phyloP scores from a whole-genome alignment of 1,140 invertebrate species.

The Drosophila kikkawai region DNA sequence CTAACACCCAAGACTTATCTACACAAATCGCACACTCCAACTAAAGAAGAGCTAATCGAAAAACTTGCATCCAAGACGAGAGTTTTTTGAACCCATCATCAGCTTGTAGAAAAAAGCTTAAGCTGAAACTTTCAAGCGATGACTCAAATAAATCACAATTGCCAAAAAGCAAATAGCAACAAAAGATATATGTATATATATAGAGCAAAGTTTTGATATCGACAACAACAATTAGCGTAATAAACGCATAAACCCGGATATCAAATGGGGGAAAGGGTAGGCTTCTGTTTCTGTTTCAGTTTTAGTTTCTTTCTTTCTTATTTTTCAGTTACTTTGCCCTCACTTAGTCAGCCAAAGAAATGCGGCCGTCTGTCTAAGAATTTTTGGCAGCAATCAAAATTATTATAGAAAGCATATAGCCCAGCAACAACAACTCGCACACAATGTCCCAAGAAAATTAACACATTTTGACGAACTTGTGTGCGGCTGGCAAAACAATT shows the following conservation, averaged over 20 bases:
- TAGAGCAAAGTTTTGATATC: slow-evolving; percentile 43
- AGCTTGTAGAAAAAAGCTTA: background rate
- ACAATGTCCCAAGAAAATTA: slow-evolving; percentile 68
- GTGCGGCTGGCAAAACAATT: slow-evolving; percentile 65
- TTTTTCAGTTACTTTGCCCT: slow-evolving; percentile 17
- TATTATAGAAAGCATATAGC: slow-evolving; percentile 51
- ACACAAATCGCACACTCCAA: background rate
- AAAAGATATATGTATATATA: background rate
- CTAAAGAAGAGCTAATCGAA: slow-evolving; percentile 6
- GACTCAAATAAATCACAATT: slow-evolving; percentile 48
- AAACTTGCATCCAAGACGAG: background rate
- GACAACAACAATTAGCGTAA: slow-evolving; percentile 51
- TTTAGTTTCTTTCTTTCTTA: background rate
- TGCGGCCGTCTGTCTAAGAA: slow-evolving; percentile 71
- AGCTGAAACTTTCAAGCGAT: slow-evolving; percentile 6
- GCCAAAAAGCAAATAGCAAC: slow-evolving; percentile 13
- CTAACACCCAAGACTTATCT: slow-evolving; percentile 1
- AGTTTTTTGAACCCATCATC: slow-evolving; percentile 28
- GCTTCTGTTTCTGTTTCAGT: background rate
- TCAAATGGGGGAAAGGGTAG: background rate
- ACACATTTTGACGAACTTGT: slow-evolving; percentile 66
- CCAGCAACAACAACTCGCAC: slow-evolving; percentile 15
- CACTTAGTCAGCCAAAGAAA: slow-evolving; percentile 52
- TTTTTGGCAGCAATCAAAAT: slow-evolving; percentile 80
- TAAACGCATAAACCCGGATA: slow-evolving; percentile 60